These are phyloP conservation scores for Philaethria dido DNA, from an alignment of 2,888 invertebrate genomes.

Conservation along the genomic window DNA sequence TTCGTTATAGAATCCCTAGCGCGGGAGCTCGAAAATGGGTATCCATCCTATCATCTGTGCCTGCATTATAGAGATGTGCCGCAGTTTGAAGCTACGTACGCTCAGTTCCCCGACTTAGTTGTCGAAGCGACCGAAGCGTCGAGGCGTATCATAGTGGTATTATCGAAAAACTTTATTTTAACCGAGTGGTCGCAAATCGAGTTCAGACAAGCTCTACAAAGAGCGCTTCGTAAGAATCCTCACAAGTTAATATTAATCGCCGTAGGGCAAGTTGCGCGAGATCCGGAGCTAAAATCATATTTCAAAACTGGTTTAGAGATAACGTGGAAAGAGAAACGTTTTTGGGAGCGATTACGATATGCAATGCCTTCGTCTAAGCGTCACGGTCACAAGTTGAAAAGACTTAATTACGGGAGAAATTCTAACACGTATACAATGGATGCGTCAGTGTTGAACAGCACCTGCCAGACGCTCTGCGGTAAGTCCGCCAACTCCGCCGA, in stretches of 20 bases:
- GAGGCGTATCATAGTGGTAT: constrained; percentile 92
- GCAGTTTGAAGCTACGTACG: constrained; percentile 87
- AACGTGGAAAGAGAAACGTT: constrained; percentile 95
- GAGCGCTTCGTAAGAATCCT: constrained; percentile 91
- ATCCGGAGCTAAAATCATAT: constrained; percentile 94
- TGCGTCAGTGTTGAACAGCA: constrained; percentile 84
- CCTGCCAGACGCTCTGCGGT: constrained; percentile 84
- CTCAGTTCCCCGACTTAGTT: constrained; percentile 89
- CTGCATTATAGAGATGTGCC: constrained; percentile 94
- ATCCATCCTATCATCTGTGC: constrained; percentile 91
- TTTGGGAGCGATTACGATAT: constrained; percentile 97
- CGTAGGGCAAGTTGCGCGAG: constrained; percentile 91
- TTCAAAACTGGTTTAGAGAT: constrained; percentile 94
- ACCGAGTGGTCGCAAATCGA: constrained; percentile 97
- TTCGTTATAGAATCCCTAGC: constrained; percentile 94
- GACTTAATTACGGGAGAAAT: constrained; percentile 89
- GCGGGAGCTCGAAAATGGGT: constrained; percentile 92
- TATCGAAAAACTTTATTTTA: constrained; percentile 94
- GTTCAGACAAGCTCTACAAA: constrained; percentile 94
- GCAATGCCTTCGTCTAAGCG: constrained; percentile 93
- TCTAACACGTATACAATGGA: constrained; percentile 94
- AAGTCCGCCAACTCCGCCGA: constrained; percentile 81
- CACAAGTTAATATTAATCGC: constrained; percentile 94
- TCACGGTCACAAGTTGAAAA: constrained; percentile 80
- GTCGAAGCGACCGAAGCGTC: constrained; percentile 95